A percentile compares a stretch with the other conserved stretches of the same genome.
phyloP scores from a whole-genome alignment of 2,113 vertebrate genomes.

The Micronisus gabar region DNA sequence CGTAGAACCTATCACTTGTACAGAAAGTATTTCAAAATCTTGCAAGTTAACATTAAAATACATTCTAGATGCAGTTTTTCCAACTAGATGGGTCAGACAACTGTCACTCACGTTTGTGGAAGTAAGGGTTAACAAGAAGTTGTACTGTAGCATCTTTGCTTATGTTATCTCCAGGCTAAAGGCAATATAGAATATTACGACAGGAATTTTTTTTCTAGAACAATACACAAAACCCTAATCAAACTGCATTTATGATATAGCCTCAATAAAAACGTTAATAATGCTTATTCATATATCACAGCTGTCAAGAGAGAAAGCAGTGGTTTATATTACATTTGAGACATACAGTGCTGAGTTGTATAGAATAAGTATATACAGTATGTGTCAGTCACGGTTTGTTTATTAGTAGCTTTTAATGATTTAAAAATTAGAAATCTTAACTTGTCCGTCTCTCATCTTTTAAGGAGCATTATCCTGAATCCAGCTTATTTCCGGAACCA shows the following conservation, averaged over 20 bases:
- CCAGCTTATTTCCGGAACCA: constrained; percentile 78
- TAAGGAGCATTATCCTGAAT: constrained; percentile 76
- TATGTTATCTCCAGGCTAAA: neutral
- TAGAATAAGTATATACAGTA: neutral
- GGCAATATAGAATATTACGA: neutral
- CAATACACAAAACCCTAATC: constrained; percentile 7
- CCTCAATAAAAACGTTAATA: constrained; percentile 45
- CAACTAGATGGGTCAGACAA: neutral
- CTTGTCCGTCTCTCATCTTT: constrained; percentile 20
- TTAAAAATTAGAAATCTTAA: neutral
- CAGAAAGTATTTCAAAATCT: neutral
- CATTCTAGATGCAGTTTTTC: neutral
- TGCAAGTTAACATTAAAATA: neutral
- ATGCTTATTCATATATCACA: constrained; percentile 32
- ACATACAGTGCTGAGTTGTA: neutral
- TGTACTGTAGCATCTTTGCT: neutral
- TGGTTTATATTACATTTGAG: neutral
- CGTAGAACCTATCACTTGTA: neutral
- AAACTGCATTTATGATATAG: constrained; percentile 40
- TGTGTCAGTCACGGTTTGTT: neutral
- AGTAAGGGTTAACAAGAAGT: neutral
- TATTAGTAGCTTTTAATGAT: constrained; percentile 7
- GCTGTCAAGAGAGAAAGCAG: neutral
- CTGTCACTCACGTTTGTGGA: neutral
- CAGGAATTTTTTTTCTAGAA: neutral